Evolutionary conservation across 1,140 invertebrate species (phyloP).

Genomic region (Pollicipes pollicipes): DNA sequence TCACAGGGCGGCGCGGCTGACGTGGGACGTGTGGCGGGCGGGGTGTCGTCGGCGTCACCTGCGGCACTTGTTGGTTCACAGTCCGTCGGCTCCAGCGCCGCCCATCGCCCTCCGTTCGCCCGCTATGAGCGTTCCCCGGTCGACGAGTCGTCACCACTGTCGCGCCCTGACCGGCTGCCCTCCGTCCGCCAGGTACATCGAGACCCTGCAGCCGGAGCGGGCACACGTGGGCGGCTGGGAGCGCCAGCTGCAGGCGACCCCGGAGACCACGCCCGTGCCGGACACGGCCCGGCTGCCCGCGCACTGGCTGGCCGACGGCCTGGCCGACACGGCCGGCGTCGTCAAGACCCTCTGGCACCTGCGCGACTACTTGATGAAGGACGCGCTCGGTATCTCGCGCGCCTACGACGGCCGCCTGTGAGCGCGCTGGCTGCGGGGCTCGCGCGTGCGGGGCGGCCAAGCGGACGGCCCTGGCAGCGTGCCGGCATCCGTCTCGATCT

Average conservation of each 20-base stretch:
- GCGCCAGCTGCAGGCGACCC: slow-evolving; percentile 14
- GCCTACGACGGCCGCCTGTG: slow-evolving; percentile 6
- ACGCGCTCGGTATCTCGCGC: slow-evolving; percentile 40
- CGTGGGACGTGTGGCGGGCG: no score
- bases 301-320: slow-evolving; percentile 69
- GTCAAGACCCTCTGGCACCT: slow-evolving; percentile 84
- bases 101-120: no score
- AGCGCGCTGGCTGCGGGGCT: no score
- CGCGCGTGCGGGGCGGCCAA: no score
- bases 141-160: no score
- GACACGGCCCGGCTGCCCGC: slow-evolving; percentile 31
- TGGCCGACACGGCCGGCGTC: slow-evolving; percentile 35
- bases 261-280: slow-evolving; percentile 14
- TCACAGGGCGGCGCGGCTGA: slow-evolving; percentile 27
- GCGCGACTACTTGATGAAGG: slow-evolving; percentile 80
- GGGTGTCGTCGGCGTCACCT: no score
- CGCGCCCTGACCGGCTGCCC: no score
- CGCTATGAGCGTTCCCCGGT: no score
- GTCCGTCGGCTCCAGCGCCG: no score
- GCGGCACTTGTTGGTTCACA: no score
- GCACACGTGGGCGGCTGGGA: slow-evolving; percentile 15
- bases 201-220: slow-evolving; percentile 10
- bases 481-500: no score
- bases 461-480: no score
- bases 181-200: slow-evolving; percentile 12